Conservation (phyloP, 37 sponge, comb jelly and placozoan species). For the Aphrocallistes beatrix region DNA sequence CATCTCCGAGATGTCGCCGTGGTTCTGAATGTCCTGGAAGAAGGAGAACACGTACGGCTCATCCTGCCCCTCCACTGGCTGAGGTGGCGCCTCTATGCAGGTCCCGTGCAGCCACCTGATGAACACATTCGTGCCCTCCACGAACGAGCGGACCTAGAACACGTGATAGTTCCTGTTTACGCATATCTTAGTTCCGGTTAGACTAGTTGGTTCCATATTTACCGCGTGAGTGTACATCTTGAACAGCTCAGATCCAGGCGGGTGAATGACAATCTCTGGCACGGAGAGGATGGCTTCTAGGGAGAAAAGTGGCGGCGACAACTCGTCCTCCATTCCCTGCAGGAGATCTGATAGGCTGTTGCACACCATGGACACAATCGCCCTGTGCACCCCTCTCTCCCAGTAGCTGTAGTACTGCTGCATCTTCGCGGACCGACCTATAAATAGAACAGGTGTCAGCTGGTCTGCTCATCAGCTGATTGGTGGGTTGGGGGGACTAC, state of each 20-base stretch:
- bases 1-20: slow-evolving; percentile 48
- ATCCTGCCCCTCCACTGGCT: slow-evolving; percentile 63
- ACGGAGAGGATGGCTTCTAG: slow-evolving; percentile 81
- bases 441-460: neutral
- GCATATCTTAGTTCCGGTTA: slow-evolving; percentile 43
- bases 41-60: slow-evolving; percentile 83
- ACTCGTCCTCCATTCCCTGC: neutral
- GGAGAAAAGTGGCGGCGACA: slow-evolving; percentile 61
- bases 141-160: slow-evolving; percentile 4
- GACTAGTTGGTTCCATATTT: slow-evolving; percentile 37
- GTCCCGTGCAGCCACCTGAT: slow-evolving; percentile 87
- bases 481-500: too few relatives aligned
- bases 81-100: slow-evolving; percentile 68
- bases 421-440: slow-evolving; percentile 40
- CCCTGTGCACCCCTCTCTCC: slow-evolving; percentile 51
- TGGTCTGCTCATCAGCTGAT: too few relatives aligned
- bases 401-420: slow-evolving; percentile 73
- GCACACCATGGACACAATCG: neutral
- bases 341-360: neutral
- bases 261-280: slow-evolving; percentile 82
- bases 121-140: slow-evolving; percentile 66
- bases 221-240: slow-evolving; percentile 32
- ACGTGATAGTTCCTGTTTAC: neutral
- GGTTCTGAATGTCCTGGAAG: slow-evolving; percentile 66
- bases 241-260: slow-evolving; percentile 79